Conservation (phyloP, 2,797 vertebrate species). For the Scolopax rusticola region DNA sequence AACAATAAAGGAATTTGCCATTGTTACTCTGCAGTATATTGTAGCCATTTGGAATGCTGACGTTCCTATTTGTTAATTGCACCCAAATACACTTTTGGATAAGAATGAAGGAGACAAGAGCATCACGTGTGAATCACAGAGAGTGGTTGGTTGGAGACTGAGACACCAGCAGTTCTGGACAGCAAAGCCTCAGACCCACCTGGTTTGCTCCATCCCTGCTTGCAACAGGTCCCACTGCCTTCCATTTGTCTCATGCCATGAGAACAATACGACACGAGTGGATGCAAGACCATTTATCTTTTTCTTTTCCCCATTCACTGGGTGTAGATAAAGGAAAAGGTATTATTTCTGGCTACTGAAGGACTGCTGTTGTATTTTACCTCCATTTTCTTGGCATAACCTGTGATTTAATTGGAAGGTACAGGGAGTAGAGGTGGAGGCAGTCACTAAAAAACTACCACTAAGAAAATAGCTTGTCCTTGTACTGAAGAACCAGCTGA, state of each 20-base stretch:
- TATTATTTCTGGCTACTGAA: not conserved
- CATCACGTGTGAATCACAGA: not conserved
- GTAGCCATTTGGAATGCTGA: not conserved
- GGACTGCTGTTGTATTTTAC: not conserved
- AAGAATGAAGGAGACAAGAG: not conserved
- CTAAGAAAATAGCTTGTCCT: not conserved
- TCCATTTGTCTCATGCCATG: not conserved
- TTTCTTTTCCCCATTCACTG: not conserved
- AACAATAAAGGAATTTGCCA: not conserved
- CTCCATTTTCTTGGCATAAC: not conserved
- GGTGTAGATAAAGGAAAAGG: not conserved
- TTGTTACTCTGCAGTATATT: not conserved
- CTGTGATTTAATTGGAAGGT: not conserved
- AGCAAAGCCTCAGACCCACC: not conserved
- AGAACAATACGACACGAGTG: not conserved
- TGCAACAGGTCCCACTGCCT: not conserved
- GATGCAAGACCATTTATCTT: not conserved
- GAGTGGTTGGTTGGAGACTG: not conserved
- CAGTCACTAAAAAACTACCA: not conserved
- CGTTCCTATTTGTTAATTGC: not conserved
- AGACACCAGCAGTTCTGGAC: not conserved
- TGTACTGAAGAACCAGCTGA: not conserved
- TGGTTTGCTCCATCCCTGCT: not conserved
- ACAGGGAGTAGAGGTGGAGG: not conserved
- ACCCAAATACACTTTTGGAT: not conserved